Percentiles rank a stretch among this genome's conserved stretches.
Conservation (phyloP, 2,888 invertebrate genomes). For the Calameuta pallipes region DNA sequence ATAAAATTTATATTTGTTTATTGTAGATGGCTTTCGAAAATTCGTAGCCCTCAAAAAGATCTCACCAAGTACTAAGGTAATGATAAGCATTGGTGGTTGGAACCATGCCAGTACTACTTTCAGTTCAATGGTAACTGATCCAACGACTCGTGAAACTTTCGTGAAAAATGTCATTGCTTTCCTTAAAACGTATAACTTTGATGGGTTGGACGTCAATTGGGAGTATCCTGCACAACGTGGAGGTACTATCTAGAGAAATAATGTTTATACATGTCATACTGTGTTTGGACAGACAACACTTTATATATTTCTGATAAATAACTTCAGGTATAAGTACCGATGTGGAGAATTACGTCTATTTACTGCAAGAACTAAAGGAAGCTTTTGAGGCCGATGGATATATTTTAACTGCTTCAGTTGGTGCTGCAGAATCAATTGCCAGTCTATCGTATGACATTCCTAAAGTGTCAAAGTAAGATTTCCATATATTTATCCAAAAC, state of each 20-base stretch:
- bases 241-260: constrained; percentile 39
- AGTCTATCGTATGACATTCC: constrained; percentile 72
- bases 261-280: neutral
- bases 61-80: constrained; percentile 69
- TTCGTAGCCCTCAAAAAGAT: constrained; percentile 69
- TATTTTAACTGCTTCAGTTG: constrained; percentile 57
- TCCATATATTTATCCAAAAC: constrained; percentile 47
- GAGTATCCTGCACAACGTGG: constrained; percentile 76
- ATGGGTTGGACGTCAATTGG: constrained; percentile 82
- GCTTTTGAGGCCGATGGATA: constrained; percentile 69
- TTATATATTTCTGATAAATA: neutral
- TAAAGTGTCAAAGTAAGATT: constrained; percentile 68
- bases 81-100: constrained; percentile 75
- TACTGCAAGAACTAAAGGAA: constrained; percentile 70
- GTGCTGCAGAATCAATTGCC: constrained; percentile 68
- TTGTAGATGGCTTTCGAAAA: constrained; percentile 65
- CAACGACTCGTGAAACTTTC: constrained; percentile 68
- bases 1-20: neutral
- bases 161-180: constrained; percentile 70
- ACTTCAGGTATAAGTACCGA: constrained; percentile 50
- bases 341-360: constrained; percentile 67
- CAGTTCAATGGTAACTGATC: constrained; percentile 68
- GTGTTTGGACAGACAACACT: constrained; percentile 38
- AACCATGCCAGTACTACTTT: constrained; percentile 72
- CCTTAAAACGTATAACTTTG: constrained; percentile 71